Percentiles rank a stretch among this genome's conserved stretches.
Evolutionary conservation across 2,797 vertebrate genomes (phyloP).

Genomic region (Sphenodon punctatus): DNA sequence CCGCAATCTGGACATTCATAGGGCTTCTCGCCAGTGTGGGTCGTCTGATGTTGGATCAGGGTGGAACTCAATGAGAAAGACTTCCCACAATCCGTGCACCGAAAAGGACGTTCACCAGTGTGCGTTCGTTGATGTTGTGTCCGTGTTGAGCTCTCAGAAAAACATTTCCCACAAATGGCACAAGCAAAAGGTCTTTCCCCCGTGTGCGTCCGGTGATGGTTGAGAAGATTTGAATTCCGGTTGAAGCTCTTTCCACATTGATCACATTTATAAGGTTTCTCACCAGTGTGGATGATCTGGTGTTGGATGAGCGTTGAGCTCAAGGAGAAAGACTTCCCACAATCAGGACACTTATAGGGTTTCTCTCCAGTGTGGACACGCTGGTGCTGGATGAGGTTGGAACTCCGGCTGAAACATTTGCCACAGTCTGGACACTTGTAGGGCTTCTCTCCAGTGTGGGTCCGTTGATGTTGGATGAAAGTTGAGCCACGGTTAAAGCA

Average conservation of each 20-base stretch:
- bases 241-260: conserved; percentile 66
- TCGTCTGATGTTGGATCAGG: conserved; percentile 64
- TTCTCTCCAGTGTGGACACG: conserved; percentile 67
- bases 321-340: conserved; percentile 65
- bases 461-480: background rate
- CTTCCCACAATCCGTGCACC: conserved; percentile 63
- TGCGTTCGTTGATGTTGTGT: conserved; percentile 66
- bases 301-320: conserved; percentile 64
- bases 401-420: conserved; percentile 63
- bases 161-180: conserved; percentile 63
- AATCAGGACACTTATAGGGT: conserved; percentile 62
- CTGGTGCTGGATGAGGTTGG: conserved; percentile 65
- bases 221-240: conserved; percentile 60
- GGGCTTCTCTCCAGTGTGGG: conserved; percentile 9
- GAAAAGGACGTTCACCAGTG: conserved; percentile 63
- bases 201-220: conserved; percentile 63
- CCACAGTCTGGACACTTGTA: background rate
- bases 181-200: conserved; percentile 66
- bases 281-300: conserved; percentile 64
- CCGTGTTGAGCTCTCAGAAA: conserved; percentile 64
- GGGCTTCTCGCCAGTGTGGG: conserved; percentile 66
- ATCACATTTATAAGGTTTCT: conserved; percentile 64
- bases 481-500: background rate
- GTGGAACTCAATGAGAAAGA: conserved; percentile 65
- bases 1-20: conserved; percentile 57